A percentile compares a stretch with the other conserved stretches of the same genome.
These are phyloP conservation scores for Ptychobarbus kaznakovi DNA, from an alignment of 2,797 vertebrate genomes.

Conservation along the genomic window DNA sequence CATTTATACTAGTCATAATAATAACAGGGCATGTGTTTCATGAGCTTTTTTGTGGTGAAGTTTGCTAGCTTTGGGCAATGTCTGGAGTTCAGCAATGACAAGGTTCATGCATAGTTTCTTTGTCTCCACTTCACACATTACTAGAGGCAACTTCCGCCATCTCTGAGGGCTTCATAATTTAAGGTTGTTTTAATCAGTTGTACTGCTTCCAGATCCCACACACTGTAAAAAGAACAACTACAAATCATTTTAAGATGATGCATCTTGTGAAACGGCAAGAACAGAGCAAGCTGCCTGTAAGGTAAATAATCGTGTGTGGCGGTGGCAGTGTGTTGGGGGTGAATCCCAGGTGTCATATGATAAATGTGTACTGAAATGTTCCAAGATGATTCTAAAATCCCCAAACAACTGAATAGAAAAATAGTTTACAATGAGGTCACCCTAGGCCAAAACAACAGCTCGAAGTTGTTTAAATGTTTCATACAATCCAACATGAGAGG, in stretches of 20 bases:
- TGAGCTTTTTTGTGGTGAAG: constrained; percentile 37
- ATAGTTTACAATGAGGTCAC: constrained; percentile 41
- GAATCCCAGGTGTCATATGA: constrained; percentile 40
- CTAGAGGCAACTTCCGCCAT: constrained; percentile 44
- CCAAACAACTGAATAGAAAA: constrained; percentile 40
- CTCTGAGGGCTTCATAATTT: constrained; percentile 52
- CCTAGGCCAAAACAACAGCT: constrained; percentile 45
- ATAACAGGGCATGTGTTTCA: constrained; percentile 45
- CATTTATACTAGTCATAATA: neutral
- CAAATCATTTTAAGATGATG: constrained; percentile 58
- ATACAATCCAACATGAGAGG: constrained; percentile 27
- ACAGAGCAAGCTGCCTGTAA: constrained; percentile 55
- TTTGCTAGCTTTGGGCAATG: constrained; percentile 48
- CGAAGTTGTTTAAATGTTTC: constrained; percentile 41
- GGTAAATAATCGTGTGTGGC: constrained; percentile 50
- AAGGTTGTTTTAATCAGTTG: constrained; percentile 51
- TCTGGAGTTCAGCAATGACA: constrained; percentile 19
- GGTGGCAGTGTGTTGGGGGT: neutral
- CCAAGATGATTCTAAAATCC: constrained; percentile 40
- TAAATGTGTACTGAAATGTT: constrained; percentile 43
- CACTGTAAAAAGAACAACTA: constrained; percentile 48
- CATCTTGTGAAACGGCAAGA: constrained; percentile 50
- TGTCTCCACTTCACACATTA: constrained; percentile 45
- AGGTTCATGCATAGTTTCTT: constrained; percentile 48
- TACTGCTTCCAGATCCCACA: constrained; percentile 59